Evolutionary conservation across 2,888 invertebrate genomes (phyloP).

Genomic region (Torymus aiolomorphi): DNA sequence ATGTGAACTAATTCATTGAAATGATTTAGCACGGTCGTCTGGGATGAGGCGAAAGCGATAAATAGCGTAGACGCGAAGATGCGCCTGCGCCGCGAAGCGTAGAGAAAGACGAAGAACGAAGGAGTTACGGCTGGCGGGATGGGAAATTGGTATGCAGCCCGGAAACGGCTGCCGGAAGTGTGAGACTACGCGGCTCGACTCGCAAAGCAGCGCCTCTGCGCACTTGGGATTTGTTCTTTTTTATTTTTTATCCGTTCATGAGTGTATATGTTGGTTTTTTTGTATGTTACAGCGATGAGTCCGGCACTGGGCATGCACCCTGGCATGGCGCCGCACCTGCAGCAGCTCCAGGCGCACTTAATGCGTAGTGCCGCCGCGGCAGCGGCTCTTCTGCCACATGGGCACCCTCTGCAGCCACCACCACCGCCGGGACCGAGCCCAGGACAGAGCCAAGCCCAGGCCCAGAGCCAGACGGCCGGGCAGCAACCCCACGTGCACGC

Average conservation of each 20-base stretch:
- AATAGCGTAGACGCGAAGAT: not conserved
- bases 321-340: slow-evolving; percentile 81
- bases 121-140: not conserved
- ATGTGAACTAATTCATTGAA: slow-evolving; percentile 44
- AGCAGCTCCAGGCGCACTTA: slow-evolving; percentile 88
- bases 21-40: slow-evolving; percentile 44
- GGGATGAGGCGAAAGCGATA: slow-evolving; percentile 39
- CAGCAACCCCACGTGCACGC: slow-evolving; percentile 55
- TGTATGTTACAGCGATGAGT: slow-evolving; percentile 83
- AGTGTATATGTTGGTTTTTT: not conserved
- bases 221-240: not conserved
- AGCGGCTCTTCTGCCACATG: slow-evolving; percentile 76
- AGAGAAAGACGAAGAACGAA: slow-evolving; percentile 3
- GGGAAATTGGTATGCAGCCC: slow-evolving; percentile 43
- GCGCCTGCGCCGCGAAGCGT: not conserved
- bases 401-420: slow-evolving; percentile 56
- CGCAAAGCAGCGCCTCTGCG: not conserved
- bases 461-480: slow-evolving; percentile 56
- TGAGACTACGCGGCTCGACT: slow-evolving; percentile 42
- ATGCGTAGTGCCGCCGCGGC: slow-evolving; percentile 81
- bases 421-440: too few species aligned
- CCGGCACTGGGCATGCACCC: slow-evolving; percentile 86
- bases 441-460: slow-evolving; percentile 25
- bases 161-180: slow-evolving; percentile 44
- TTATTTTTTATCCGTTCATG: too few species aligned